These are phyloP conservation scores for Lampropteryx suffumata DNA, from an alignment of 2,888 invertebrate genomes.

Conservation along the genomic window DNA sequence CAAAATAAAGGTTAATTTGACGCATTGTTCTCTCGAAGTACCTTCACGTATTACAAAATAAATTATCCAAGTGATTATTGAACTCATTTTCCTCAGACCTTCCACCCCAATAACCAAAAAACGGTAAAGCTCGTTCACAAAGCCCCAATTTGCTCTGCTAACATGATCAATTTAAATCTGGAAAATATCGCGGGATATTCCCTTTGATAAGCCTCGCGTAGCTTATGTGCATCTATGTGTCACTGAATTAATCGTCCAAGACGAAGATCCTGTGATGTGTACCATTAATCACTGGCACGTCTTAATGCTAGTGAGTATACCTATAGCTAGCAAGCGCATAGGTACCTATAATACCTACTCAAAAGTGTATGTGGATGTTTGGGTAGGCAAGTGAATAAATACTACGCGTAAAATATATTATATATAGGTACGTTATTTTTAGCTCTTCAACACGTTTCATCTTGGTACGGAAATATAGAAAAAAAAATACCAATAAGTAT, in stretches of 20 bases:
- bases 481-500: no score
- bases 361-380: no score
- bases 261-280: constrained; percentile 32
- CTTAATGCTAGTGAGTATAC: not conserved
- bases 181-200: constrained; percentile 20
- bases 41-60: no score
- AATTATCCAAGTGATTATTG: constrained; percentile 12
- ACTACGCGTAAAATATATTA: no score
- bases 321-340: not conserved
- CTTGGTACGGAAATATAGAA: no score
- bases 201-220: constrained; percentile 16
- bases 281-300: constrained; percentile 36
- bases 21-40: no score
- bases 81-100: constrained; percentile 15
- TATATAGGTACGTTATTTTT: no score
- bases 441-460: no score
- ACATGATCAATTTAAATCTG: constrained; percentile 27
- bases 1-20: no score
- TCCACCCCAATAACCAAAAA: constrained; percentile 24
- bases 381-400: no score
- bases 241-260: constrained; percentile 39
- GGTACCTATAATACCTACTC: not conserved
- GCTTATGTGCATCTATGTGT: constrained; percentile 34
- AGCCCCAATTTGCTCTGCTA: constrained; percentile 14
- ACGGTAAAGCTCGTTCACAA: constrained; percentile 16